Percentiles rank a stretch among this genome's conserved stretches.
These are phyloP conservation scores for Neofelis nebulosa DNA, from an alignment of 2,113 vertebrate genomes.

Conservation along the genomic window DNA sequence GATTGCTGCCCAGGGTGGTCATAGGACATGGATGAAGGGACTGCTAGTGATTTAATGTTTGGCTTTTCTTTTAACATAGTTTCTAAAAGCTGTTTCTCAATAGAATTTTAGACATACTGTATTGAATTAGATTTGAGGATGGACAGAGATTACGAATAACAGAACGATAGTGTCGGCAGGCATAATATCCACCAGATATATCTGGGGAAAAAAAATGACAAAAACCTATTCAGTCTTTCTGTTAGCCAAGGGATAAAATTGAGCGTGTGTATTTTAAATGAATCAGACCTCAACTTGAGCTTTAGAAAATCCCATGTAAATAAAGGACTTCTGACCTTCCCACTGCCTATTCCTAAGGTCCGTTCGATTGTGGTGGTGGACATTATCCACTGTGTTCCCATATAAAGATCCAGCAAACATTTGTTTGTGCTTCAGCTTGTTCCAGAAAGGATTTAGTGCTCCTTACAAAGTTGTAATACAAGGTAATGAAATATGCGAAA, in stretches of 20 bases:
- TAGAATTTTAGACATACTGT: neutral
- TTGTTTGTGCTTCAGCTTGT: neutral
- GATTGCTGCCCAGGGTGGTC: neutral
- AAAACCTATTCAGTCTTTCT: neutral
- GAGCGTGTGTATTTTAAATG: neutral
- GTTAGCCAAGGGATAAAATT: neutral
- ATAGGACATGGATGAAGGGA: neutral
- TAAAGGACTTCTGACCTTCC: neutral
- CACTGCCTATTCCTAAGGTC: neutral
- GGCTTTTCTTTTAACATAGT: neutral
- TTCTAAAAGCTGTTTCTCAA: conserved; percentile 11
- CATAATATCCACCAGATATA: neutral
- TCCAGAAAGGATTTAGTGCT: neutral
- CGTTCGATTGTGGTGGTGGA: neutral
- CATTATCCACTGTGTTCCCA: neutral
- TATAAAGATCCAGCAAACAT: neutral
- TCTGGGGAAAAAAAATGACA: neutral
- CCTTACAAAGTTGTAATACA: neutral
- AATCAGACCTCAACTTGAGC: neutral
- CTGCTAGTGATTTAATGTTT: neutral
- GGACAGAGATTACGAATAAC: neutral
- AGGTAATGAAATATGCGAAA: neutral
- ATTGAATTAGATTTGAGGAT: neutral
- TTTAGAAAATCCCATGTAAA: neutral
- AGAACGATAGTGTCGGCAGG: neutral